phyloP scores from a whole-genome alignment of 2,797 vertebrate species.

The Thripadectes ignobilis region DNA sequence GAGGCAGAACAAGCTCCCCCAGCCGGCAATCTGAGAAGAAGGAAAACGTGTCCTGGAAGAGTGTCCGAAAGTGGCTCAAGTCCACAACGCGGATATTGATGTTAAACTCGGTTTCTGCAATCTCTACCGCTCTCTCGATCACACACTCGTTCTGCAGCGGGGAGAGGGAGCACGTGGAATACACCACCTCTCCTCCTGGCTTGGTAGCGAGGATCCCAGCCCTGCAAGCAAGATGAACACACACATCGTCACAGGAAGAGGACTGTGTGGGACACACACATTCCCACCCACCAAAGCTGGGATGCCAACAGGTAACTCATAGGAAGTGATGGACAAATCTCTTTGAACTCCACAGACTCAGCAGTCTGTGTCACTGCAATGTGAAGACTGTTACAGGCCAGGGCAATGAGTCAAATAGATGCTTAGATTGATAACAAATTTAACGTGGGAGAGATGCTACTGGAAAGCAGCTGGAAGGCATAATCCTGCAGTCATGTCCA shows the following conservation, averaged over 20 bases:
- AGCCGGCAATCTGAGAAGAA: constrained; percentile 82
- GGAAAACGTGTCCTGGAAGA: constrained; percentile 86
- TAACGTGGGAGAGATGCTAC: rapidly evolving
- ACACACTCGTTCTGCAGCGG: constrained; percentile 90
- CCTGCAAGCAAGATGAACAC: constrained; percentile 64
- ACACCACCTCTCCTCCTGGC: constrained; percentile 86
- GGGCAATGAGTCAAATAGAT: not conserved
- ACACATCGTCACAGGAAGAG: rapidly evolving
- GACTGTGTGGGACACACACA: not conserved
- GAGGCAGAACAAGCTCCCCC: constrained; percentile 92
- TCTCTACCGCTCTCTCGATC: constrained; percentile 81
- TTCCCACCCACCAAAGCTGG: rapidly evolving
- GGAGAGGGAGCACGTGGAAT: constrained; percentile 92
- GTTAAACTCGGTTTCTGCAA: constrained; percentile 79
- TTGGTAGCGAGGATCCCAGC: constrained; percentile 84
- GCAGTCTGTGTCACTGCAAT: not conserved
- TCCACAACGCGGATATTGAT: constrained; percentile 78
- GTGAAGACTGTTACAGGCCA: not conserved
- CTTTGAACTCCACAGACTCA: not conserved
- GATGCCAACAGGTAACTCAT: rapidly evolving
- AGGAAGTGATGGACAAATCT: not conserved
- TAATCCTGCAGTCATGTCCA: not conserved
- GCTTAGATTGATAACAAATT: not conserved
- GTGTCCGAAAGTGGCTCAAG: constrained; percentile 76
- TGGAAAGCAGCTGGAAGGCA: not conserved